phyloP scores from a whole-genome alignment of 2,888 invertebrate species.

The Acanthosepion pharaonis region DNA sequence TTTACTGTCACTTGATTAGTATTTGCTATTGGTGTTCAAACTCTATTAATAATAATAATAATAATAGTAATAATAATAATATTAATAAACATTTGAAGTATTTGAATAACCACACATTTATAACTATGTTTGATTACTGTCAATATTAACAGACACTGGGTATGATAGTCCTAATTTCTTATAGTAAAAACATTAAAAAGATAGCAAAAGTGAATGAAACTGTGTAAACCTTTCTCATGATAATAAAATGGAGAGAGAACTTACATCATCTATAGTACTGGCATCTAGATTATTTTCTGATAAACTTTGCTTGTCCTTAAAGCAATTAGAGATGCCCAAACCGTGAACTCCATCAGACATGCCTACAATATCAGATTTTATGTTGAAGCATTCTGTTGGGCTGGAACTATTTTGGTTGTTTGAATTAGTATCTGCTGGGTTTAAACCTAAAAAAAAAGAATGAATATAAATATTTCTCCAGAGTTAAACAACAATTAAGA shows the following conservation, averaged over 20 bases:
- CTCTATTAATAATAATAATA: no score
- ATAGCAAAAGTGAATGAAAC: not conserved
- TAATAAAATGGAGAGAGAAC: not conserved
- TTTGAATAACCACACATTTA: no score
- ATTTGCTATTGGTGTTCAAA: no score
- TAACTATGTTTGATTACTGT: no score
- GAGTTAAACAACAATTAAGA: no score
- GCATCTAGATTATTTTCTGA: not conserved
- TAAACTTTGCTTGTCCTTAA: not conserved
- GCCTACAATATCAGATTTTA: not conserved
- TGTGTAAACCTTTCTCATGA: not conserved
- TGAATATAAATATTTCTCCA: not conserved
- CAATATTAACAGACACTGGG: no score
- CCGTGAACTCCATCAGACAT: not conserved
- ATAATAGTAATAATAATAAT: no score
- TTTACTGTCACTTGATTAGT: no score
- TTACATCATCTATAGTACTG: not conserved
- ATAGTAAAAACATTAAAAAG: no score
- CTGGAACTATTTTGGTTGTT: not conserved
- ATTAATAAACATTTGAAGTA: no score
- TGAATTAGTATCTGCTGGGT: conserved; percentile 23
- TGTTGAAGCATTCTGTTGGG: not conserved
- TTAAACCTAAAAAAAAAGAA: conserved; percentile 24
- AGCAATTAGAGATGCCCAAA: not conserved
- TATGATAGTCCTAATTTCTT: no score